phyloP scores from a whole-genome alignment of 2,888 invertebrate genomes.

The Apotomis capreana region DNA sequence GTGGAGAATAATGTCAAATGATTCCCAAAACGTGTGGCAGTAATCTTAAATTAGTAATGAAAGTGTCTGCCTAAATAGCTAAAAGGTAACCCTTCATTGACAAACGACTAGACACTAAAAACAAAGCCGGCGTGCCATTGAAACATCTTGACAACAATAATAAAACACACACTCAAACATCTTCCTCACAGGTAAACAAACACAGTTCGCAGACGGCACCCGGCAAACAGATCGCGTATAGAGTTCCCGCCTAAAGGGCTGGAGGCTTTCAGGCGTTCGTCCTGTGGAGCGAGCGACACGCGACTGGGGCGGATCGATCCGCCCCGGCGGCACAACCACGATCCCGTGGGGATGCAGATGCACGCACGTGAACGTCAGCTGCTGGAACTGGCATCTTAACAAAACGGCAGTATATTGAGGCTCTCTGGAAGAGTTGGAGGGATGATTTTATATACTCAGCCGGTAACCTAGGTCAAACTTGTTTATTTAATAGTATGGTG shows the following conservation, averaged over 20 bases:
- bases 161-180: background rate
- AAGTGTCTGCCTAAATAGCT: too few relatives aligned
- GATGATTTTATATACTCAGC: too few relatives aligned
- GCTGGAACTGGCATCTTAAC: conserved; percentile 54
- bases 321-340: conserved; percentile 60
- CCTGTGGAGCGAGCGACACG: conserved; percentile 63
- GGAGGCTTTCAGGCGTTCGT: conserved; percentile 65
- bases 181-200: conserved; percentile 29
- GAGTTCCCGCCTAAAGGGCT: conserved; percentile 76
- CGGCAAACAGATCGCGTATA: conserved; percentile 38
- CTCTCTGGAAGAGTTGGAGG: too few relatives aligned
- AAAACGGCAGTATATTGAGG: background rate
- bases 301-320: conserved; percentile 77
- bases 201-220: conserved; percentile 16
- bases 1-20: too few relatives aligned
- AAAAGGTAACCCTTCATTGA: background rate
- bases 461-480: too few relatives aligned
- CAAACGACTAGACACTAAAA: background rate
- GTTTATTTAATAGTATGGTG: too few relatives aligned
- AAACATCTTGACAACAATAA: conserved; percentile 20
- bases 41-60: too few relatives aligned
- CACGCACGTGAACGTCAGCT: conserved; percentile 52
- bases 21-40: too few relatives aligned
- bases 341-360: conserved; percentile 82
- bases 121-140: conserved; percentile 14